Base-by-base conservation (phyloP, 2,797 vertebrate genomes). In the Triplophysa bombifrons region DNA sequence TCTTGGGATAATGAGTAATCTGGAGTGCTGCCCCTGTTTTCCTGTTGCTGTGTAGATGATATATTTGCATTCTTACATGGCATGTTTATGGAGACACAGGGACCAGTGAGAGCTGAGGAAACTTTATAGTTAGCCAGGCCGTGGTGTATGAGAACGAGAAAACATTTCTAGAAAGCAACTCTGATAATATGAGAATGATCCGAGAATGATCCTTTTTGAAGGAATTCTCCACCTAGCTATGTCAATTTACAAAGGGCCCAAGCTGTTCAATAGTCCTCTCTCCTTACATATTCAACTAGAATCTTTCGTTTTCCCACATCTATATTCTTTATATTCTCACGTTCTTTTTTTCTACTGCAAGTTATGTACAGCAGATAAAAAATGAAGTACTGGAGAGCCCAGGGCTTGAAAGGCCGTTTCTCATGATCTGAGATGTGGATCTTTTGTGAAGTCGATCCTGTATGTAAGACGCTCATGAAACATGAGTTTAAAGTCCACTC, bases 61-160 rank as follows among this genome's bases (percentile, higher is more conserved):
- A 50, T 34, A 86, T 84, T 84, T 90, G 90, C 86, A 90, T 91
- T 88, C 88, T 90, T 85, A 86, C 56, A 19, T 83, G 65, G 75
- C 84, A 66, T 87, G 87, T 90, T 92, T 90, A 89, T 82, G 86
- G 76, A 78, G 76, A 87, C 51, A 55, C 65, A 44, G 71, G 69
- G 86, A 81, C 46, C 69, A 76, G 22, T 60, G 69, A 22, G 64
- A 55, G 46, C 30, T 55, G 20, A 55, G 25, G 20, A 73, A 76
- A 64, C 55, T 66, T 71, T 22, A 63, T 58, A 44, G 51, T 41
- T 27, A 22, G 20, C 63, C 25, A 58, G 17, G 46, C 14, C 50
- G 7, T 5, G 70, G 25, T 56, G 66, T 74, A 68, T 20, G n/a
- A n/a, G 53, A 55, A 19, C 6, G 51, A 55, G 17, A 9, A n/a